phyloP scores from a whole-genome alignment of 2,797 vertebrate genomes.

The Sarcoramphus papa region DNA sequence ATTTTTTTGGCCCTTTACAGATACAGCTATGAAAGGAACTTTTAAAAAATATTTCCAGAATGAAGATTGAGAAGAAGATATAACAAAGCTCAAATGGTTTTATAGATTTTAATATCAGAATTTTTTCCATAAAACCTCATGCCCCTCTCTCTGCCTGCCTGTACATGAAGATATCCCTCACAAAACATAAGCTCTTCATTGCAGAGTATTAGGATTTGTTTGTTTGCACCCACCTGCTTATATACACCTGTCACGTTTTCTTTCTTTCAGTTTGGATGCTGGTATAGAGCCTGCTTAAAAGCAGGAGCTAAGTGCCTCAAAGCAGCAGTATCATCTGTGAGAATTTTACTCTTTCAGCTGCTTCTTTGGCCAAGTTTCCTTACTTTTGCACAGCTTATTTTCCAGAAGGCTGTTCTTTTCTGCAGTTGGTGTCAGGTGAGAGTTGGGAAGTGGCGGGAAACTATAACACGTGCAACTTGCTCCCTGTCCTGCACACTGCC shows the following conservation, averaged over 20 bases:
- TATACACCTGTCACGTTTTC: background rate
- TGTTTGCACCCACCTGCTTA: background rate
- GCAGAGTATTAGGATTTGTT: background rate
- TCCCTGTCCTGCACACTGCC: background rate
- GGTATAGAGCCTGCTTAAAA: background rate
- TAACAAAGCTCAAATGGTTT: background rate
- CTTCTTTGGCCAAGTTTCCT: background rate
- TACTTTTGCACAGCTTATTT: background rate
- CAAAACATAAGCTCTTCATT: background rate
- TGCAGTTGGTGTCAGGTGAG: background rate
- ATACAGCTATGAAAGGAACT: background rate
- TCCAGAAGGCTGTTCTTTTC: background rate
- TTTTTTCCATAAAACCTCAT: background rate
- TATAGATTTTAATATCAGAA: background rate
- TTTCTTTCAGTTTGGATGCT: background rate
- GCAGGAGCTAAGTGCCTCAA: background rate
- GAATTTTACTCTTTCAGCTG: background rate
- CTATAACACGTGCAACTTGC: background rate
- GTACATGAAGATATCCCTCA: background rate
- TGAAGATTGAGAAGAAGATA: background rate
- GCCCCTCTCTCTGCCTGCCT: background rate
- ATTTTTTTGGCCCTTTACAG: background rate
- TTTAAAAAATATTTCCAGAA: background rate
- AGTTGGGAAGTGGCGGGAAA: background rate
- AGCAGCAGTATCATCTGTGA: background rate